Base-by-base conservation (phyloP, 2,797 vertebrate genomes). In the Protosalanx chinensis region DNA sequence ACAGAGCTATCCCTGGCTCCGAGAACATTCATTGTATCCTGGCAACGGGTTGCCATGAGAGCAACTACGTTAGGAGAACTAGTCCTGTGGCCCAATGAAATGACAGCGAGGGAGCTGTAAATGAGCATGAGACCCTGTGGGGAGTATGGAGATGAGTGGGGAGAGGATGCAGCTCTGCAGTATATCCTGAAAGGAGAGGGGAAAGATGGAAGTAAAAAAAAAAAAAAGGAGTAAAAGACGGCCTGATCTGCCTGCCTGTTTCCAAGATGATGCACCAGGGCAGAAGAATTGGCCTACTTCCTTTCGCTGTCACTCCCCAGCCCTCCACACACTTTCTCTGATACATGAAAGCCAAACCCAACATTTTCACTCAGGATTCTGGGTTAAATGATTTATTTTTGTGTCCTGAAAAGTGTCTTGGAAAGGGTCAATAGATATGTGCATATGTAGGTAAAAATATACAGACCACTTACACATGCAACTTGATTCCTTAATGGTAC, bases 201-300 rank as follows among this genome's bases (percentile, higher is more conserved):
- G 12, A 46, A 49, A 15, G 46, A 15, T 18, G 64, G 29, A 4
- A 18, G 33, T 12, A 12, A 35, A 23, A 6, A 6, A 23, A 4
- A 3, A 23, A 46, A 13, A 30, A 23, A 67, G 60, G 35, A 53
- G 13, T 51, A 30, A 20, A 32, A 72, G 23, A n/a, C 6, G 53
- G 58, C 41, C 41, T 13, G 41, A 46, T 46, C 41, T 46, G 10
- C 41, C 41, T 46, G 41, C 68, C 72, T 67, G 67, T 78, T 80
- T 79, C 78, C 82, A 63, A 74, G 23, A 73, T 68, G 78, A 83
- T 49, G 63, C 84, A 88, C 53, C 79, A 73, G 79, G 85, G 85
- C 85, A 86, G 86, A 89, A 87, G 85, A 69, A 88, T 87, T 83
- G 87, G 76, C 89, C 87, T 87, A 87, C 80, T 86, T 88, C 70